Evolutionary conservation across 2,888 invertebrate genomes (phyloP).

Genomic region (Deilephila elpenor): DNA sequence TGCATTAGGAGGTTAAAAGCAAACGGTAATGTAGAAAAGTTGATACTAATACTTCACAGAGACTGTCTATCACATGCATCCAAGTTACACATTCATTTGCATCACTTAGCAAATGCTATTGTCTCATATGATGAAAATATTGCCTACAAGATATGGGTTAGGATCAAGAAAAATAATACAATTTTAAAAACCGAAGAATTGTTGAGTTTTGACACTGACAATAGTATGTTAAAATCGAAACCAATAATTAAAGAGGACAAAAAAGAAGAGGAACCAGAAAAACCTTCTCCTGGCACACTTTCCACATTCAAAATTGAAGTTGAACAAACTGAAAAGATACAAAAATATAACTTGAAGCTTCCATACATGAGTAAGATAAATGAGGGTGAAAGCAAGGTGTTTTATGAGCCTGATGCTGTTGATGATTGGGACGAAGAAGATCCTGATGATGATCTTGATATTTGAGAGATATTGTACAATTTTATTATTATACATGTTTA

Average conservation of each 20-base stretch:
- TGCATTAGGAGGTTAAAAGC: slow-evolving; percentile 54
- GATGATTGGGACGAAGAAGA: slow-evolving; percentile 95
- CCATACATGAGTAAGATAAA: slow-evolving; percentile 85
- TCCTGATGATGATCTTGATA: slow-evolving; percentile 93
- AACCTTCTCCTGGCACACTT: slow-evolving; percentile 69
- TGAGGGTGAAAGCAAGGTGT: slow-evolving; percentile 86
- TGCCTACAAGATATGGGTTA: slow-evolving; percentile 60
- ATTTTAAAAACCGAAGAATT: slow-evolving; percentile 74
- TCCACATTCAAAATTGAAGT: slow-evolving; percentile 88
- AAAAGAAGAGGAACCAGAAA: slow-evolving; percentile 66
- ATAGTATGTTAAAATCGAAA: slow-evolving; percentile 57
- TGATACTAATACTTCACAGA: slow-evolving; percentile 74
- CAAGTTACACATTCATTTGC: slow-evolving; percentile 72
- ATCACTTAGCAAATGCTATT: slow-evolving; percentile 74
- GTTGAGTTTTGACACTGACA: slow-evolving; percentile 62
- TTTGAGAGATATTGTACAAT: slow-evolving; percentile 50
- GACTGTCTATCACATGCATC: slow-evolving; percentile 75
- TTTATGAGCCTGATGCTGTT: slow-evolving; percentile 90
- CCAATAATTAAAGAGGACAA: slow-evolving; percentile 58
- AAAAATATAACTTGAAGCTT: slow-evolving; percentile 84
- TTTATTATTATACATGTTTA: neutral
- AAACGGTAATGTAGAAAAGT: slow-evolving; percentile 57
- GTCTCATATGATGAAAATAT: slow-evolving; percentile 60
- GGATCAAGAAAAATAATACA: slow-evolving; percentile 83
- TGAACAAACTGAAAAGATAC: slow-evolving; percentile 85